phyloP scores from a whole-genome alignment of 2,113 vertebrate species.

The Daboia siamensis region DNA sequence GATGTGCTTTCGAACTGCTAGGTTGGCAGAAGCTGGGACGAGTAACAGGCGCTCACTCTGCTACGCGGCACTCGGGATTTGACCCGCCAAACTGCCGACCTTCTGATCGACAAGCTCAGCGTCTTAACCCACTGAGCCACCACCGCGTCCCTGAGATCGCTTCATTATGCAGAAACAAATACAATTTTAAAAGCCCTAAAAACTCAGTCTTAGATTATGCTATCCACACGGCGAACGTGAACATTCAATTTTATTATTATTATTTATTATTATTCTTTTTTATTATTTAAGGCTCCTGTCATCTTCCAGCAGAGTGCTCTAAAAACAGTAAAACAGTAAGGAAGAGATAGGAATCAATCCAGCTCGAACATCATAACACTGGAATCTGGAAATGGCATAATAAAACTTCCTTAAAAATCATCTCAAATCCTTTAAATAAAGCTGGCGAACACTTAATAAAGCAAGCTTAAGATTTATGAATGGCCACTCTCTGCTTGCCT shows the following conservation, averaged over 20 bases:
- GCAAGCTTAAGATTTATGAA: not conserved
- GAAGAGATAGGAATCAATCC: not conserved
- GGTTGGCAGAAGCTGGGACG: too few relatives aligned
- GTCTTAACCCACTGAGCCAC: too few relatives aligned
- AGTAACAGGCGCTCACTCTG: too few relatives aligned
- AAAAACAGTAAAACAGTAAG: constrained; percentile 31
- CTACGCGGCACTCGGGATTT: too few relatives aligned
- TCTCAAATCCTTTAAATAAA: constrained; percentile 30
- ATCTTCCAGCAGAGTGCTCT: not conserved
- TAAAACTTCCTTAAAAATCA: constrained; percentile 22
- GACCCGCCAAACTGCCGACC: too few relatives aligned
- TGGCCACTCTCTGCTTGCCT: accelerated
- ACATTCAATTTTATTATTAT: not conserved
- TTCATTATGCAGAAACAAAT: constrained; percentile 49
- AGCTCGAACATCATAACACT: not conserved
- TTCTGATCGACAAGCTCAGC: too few relatives aligned
- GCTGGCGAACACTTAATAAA: not conserved
- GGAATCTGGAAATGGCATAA: constrained; percentile 17
- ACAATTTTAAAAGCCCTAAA: constrained; percentile 47
- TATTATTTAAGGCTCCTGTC: constrained; percentile 31
- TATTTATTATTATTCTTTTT: constrained; percentile 22
- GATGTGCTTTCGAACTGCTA: too few relatives aligned
- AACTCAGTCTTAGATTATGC: constrained; percentile 14
- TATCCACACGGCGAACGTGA: not conserved
- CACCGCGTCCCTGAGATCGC: too few relatives aligned